Evolutionary conservation across 2,797 vertebrate genomes (phyloP).

Genomic region (Gastrophryne carolinensis): DNA sequence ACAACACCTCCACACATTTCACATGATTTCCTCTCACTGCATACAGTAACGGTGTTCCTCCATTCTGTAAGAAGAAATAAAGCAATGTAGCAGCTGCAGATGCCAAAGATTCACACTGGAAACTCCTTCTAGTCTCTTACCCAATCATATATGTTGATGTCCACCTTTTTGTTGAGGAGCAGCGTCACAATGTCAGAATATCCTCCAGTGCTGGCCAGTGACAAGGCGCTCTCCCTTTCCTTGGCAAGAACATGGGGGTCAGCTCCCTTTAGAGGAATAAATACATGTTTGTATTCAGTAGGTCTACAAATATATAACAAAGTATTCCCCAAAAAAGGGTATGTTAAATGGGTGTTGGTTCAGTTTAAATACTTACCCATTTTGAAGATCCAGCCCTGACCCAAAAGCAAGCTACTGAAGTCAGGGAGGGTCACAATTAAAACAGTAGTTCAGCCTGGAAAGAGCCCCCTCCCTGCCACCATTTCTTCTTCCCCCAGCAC

Average conservation of each 20-base stretch:
- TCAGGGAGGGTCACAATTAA: no score
- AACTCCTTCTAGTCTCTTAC: conserved; percentile 74
- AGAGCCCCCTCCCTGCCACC: no score
- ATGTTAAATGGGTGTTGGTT: no score
- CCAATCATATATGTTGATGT: conserved; percentile 95
- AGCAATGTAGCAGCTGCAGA: neutral
- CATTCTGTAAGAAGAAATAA: conserved; percentile 76
- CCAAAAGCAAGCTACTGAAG: no score
- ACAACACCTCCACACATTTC: conserved; percentile 85
- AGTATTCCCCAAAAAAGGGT: no score
- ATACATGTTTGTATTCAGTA: neutral
- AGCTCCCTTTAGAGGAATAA: conserved; percentile 73
- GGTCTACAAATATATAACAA: no score
- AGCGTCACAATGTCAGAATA: conserved; percentile 86
- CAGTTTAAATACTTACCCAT: no score
- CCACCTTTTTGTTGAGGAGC: conserved; percentile 80
- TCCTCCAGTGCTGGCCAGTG: conserved; percentile 90
- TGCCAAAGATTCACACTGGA: no score
- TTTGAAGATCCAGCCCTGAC: no score
- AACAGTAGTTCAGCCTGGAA: no score
- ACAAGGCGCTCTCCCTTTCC: conserved; percentile 89
- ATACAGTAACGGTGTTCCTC: conserved; percentile 92
- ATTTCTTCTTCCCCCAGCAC: no score
- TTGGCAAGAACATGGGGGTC: conserved; percentile 83
- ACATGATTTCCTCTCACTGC: conserved; percentile 92